Conservation (phyloP, 2,113 vertebrate genomes). For the Helogale parvula region DNA sequence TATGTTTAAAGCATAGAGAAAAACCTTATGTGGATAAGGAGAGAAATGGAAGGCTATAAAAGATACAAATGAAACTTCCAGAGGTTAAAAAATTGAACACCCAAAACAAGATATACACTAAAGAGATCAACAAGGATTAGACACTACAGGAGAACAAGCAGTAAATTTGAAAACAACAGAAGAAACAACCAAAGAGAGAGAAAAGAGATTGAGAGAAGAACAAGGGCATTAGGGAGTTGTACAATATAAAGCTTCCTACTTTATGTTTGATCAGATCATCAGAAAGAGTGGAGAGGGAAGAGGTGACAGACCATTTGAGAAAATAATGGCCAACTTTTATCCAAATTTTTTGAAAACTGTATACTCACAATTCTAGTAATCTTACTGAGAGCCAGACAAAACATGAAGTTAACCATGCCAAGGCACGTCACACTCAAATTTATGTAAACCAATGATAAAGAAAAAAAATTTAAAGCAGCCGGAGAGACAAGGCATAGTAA, state of each 20-base stretch:
- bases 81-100: neutral
- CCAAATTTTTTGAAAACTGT: neutral
- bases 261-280: neutral
- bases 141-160: neutral
- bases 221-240: neutral
- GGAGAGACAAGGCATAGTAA: neutral
- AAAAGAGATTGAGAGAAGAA: neutral
- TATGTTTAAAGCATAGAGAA: neutral
- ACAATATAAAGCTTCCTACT: neutral
- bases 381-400: neutral
- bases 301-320: neutral
- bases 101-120: neutral
- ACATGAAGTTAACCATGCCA: neutral
- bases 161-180: neutral
- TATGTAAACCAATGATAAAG: neutral
- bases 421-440: neutral
- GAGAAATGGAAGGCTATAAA: neutral
- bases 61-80: neutral
- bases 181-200: neutral
- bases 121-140: neutral
- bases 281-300: neutral
- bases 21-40: neutral
- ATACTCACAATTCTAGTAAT: neutral
- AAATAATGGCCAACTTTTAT: neutral
- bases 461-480: neutral